Percentiles rank a stretch among this genome's conserved stretches.
phyloP scores from a whole-genome alignment of 2,888 invertebrate species.

The Ptilodon capucinus region DNA sequence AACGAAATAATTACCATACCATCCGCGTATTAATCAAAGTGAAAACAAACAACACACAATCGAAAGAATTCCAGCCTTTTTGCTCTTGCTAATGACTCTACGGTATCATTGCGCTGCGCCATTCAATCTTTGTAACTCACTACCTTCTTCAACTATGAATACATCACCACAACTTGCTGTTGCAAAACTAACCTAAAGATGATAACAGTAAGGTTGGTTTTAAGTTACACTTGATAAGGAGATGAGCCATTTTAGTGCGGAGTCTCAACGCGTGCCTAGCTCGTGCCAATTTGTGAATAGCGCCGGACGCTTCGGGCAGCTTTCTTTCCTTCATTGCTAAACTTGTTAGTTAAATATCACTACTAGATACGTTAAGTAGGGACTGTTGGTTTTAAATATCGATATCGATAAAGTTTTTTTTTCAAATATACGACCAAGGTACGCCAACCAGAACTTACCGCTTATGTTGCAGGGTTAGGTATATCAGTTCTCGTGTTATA shows the following conservation, averaged over 20 bases:
- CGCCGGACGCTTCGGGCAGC: conserved; percentile 75
- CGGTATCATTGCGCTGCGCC: conserved; percentile 67
- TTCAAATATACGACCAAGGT: no score
- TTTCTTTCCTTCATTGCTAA: conserved; percentile 79
- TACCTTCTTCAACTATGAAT: conserved; percentile 23
- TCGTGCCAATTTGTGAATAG: conserved; percentile 82
- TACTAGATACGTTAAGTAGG: conserved; percentile 64
- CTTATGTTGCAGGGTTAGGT: no score
- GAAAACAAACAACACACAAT: conserved; percentile 52
- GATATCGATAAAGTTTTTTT: conserved; percentile 41
- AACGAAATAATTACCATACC: conserved; percentile 29
- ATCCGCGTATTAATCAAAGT: conserved; percentile 27
- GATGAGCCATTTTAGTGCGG: conserved; percentile 38
- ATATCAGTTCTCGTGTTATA: no score
- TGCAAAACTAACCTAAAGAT: conserved; percentile 22
- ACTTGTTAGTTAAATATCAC: conserved; percentile 77
- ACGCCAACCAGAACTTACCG: no score
- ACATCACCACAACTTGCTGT: conserved; percentile 10
- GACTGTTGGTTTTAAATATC: conserved; percentile 50
- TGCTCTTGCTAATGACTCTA: conserved; percentile 64
- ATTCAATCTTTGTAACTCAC: conserved; percentile 72
- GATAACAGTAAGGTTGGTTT: conserved; percentile 22
- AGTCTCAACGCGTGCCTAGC: conserved; percentile 69
- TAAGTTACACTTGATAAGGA: conserved; percentile 16
- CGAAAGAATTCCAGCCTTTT: conserved; percentile 65